phyloP scores from a whole-genome alignment of 2,797 vertebrate species.

The Mionectes olivaceus region DNA sequence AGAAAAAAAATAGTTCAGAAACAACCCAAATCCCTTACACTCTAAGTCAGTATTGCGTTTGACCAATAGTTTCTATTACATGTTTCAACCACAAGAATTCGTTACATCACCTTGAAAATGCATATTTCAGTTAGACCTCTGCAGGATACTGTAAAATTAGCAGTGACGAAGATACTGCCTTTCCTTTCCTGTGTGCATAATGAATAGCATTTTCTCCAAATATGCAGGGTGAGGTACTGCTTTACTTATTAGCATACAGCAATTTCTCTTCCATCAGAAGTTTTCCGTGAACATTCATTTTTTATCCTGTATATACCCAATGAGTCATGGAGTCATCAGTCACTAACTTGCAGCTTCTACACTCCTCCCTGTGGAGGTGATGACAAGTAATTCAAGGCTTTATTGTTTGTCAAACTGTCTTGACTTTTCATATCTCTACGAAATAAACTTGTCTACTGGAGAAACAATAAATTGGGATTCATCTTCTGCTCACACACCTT shows the following conservation, averaged over 20 bases:
- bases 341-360: background rate
- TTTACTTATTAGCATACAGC: background rate
- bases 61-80: background rate
- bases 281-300: background rate
- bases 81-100: background rate
- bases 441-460: background rate
- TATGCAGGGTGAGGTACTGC: background rate
- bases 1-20: background rate
- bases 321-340: background rate
- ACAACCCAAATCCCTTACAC: background rate
- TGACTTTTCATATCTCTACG: background rate
- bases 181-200: background rate
- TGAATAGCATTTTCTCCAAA: background rate
- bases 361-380: fast-evolving
- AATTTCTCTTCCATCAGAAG: background rate
- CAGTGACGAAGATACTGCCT: background rate
- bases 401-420: background rate
- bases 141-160: background rate
- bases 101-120: background rate
- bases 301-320: background rate
- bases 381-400: background rate
- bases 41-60: background rate
- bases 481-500: background rate
- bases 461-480: background rate
- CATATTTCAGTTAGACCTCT: background rate